Evolutionary conservation across 2,113 vertebrate species (phyloP).

Genomic region (Dasyprocta punctata): DNA sequence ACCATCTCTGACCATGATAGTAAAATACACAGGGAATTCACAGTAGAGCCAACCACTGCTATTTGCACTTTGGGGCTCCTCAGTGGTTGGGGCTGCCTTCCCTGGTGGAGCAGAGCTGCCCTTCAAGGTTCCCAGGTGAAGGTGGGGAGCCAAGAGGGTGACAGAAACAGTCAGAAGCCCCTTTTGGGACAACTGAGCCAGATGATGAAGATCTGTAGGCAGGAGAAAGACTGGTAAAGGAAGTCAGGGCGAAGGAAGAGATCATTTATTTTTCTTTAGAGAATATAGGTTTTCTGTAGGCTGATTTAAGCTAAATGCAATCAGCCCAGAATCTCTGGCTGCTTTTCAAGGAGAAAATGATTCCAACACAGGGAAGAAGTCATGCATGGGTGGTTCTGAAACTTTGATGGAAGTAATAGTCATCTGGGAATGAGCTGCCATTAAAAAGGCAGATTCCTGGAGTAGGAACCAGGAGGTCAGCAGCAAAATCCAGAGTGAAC

Average conservation of each 20-base stretch:
- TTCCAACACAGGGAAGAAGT: background rate
- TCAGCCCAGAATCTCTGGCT: background rate
- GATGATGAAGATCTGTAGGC: accelerated
- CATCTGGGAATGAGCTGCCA: background rate
- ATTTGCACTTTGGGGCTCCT: background rate
- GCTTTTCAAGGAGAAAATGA: background rate
- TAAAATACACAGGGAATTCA: background rate
- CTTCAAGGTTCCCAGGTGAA: background rate
- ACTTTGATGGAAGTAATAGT: background rate
- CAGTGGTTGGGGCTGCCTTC: background rate
- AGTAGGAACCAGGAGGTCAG: background rate
- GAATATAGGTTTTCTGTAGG: slow-evolving; percentile 7
- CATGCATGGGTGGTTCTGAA: background rate
- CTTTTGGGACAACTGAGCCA: background rate
- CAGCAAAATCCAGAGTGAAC: background rate
- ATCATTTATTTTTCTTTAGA: background rate
- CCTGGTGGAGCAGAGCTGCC: background rate
- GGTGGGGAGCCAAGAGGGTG: background rate
- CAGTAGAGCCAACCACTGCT: background rate
- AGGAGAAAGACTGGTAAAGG: background rate
- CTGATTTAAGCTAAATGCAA: background rate
- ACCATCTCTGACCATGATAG: background rate
- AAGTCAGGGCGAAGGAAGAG: background rate
- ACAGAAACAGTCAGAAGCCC: background rate
- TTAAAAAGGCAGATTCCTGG: background rate